phyloP scores from a whole-genome alignment of 2,797 vertebrate species.

The Anisognathus igniventris region DNA sequence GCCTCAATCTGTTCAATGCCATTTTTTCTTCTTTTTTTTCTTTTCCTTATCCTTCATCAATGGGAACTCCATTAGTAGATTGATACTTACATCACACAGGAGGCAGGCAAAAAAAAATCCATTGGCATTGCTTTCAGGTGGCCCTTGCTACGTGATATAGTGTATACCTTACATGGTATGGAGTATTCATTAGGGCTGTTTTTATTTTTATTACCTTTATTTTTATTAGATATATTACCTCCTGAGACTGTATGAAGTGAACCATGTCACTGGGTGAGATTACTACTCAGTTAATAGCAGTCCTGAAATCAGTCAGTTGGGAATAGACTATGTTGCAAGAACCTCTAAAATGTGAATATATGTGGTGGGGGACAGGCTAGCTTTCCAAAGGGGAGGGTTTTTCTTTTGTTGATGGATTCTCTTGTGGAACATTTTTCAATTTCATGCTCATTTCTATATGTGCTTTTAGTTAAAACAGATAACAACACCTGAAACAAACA shows the following conservation, averaged over 20 bases:
- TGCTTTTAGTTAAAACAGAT: conserved; percentile 52
- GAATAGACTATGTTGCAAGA: conserved; percentile 17
- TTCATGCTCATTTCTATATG: conserved; percentile 15
- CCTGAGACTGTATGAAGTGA: conserved; percentile 33
- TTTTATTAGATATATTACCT: conserved; percentile 55
- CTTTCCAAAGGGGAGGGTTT: not conserved
- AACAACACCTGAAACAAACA: conserved; percentile 52
- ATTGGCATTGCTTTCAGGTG: not conserved
- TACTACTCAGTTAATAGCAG: conserved; percentile 40
- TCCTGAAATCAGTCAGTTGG: conserved; percentile 32
- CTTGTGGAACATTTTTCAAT: conserved; percentile 5
- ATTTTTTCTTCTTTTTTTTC: not conserved
- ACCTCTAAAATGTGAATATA: conserved; percentile 13
- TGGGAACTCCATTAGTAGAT: conserved; percentile 39
- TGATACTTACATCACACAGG: conserved; percentile 17
- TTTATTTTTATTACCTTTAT: conserved; percentile 63
- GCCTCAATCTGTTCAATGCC: conserved; percentile 11
- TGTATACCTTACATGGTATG: not conserved
- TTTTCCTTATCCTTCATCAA: not conserved
- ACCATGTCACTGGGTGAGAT: conserved; percentile 15
- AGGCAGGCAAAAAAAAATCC: not conserved
- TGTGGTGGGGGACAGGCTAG: not conserved
- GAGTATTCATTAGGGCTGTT: conserved; percentile 31
- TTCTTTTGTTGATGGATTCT: not conserved
- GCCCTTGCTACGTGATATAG: not conserved